Evolutionary conservation across 2,797 vertebrate genomes (phyloP).

Genomic region (Acipenser ruthenus): DNA sequence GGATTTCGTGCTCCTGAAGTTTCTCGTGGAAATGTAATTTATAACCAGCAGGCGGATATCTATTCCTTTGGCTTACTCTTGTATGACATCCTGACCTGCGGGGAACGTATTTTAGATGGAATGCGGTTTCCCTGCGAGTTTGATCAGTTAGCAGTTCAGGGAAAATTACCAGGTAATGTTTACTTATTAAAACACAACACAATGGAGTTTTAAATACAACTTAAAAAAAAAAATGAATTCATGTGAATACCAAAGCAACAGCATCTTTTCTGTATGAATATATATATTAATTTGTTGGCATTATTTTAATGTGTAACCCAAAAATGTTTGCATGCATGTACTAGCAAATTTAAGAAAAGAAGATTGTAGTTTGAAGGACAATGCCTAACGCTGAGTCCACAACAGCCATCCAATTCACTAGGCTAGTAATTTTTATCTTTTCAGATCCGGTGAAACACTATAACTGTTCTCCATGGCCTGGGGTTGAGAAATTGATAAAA

Average conservation of each 20-base stretch:
- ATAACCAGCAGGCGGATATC: conserved; percentile 90
- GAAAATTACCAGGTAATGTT: conserved; percentile 80
- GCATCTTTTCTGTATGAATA: too few relatives aligned
- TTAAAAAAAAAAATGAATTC: too few relatives aligned
- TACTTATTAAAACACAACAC: not conserved
- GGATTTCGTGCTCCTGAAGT: conserved; percentile 94
- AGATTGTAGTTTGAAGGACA: too few relatives aligned
- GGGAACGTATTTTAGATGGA: conserved; percentile 84
- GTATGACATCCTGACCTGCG: conserved; percentile 89
- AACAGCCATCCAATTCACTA: too few relatives aligned
- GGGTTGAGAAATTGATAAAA: conserved; percentile 80
- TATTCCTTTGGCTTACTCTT: conserved; percentile 93
- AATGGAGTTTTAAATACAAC: too few relatives aligned
- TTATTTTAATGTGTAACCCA: too few relatives aligned
- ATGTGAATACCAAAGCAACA: too few relatives aligned
- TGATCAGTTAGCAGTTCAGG: conserved; percentile 85
- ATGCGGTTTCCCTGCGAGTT: conserved; percentile 96
- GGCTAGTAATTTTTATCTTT: conserved; percentile 7
- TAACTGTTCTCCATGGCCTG: conserved; percentile 79
- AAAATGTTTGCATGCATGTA: too few relatives aligned
- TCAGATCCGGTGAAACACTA: conserved; percentile 89
- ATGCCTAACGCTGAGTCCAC: too few relatives aligned
- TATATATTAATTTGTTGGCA: too few relatives aligned
- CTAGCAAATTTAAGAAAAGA: too few relatives aligned
- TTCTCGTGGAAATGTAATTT: conserved; percentile 86